Evolutionary conservation across 1,140 invertebrate species (phyloP), one percentile per base, ranked within the genome.

Genomic region (Drosophila repletoides): DNA sequence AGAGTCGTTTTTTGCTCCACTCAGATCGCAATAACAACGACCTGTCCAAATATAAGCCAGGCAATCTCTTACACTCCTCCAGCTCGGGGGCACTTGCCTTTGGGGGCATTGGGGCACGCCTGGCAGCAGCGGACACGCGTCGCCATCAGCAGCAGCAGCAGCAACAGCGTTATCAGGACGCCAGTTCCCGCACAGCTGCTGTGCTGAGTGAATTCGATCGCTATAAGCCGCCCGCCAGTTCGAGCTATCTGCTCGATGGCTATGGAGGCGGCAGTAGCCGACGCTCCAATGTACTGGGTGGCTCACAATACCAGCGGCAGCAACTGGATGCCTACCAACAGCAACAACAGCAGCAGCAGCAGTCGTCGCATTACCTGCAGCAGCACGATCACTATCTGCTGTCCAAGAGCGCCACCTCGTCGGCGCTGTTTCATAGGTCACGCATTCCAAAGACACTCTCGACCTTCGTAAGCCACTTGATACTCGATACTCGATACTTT

Each of bases 361-460:
- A 31, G 29, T 73, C 67, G 51, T 76, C 87, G 43, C 67, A 71
- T 34, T 83, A 77, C 33, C 68, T 77, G 46, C 79, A 89, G 36
- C 80, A 83, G 52, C 72, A 87, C 40, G 88, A 89, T 53, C 79
- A 87, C 9, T 81, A 89, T 58, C 48, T 69, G 74, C 69, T 89
- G 63, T 66, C 87, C 5, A 90, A 90, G 70, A 88, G 88, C 58
- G 83, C 89, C 68, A 90, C 88, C 45, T 81, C 83, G 46, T 74
- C 89, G 65, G 84, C 88, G 55, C 70, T 89, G 63, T 88, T 89
- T 66, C 68, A 89, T 68, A 90, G 87, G 76, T 90, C 89, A 75
- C 89, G 89, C 88, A 90, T 90, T 90, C 88, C 89, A 89, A 90
- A 89, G 79, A 89, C 89, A 70, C 87, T 89, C 68, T 89, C 88